phyloP scores from a whole-genome alignment of 2,888 invertebrate species.

The Parochlus steinenii region DNA sequence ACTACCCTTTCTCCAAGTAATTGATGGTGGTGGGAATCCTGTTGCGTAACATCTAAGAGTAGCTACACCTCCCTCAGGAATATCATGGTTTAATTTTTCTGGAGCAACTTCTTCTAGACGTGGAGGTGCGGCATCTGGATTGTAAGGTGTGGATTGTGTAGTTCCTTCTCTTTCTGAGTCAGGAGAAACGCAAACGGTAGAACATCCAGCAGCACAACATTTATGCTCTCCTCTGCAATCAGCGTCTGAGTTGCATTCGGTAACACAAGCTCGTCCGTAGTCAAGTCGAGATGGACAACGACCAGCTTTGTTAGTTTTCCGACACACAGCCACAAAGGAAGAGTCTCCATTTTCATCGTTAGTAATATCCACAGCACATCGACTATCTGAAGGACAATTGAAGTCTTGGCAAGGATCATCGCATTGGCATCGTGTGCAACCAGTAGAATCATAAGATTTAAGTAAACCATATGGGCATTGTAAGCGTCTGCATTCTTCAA shows the following conservation, averaged over 20 bases:
- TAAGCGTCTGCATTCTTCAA: constrained; percentile 42
- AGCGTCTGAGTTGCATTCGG: constrained; percentile 62
- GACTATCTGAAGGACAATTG: constrained; percentile 42
- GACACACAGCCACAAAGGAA: constrained; percentile 25
- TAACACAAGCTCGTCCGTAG: constrained; percentile 40
- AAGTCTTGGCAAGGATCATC: constrained; percentile 52
- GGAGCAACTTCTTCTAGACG: constrained; percentile 34
- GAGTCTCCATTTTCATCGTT: constrained; percentile 17
- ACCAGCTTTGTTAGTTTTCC: constrained; percentile 43
- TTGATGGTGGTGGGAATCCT: constrained; percentile 59
- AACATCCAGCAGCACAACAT: constrained; percentile 70
- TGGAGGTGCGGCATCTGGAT: constrained; percentile 23
- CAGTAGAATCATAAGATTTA: constrained; percentile 38
- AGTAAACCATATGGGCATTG: constrained; percentile 58
- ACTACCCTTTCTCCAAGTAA: constrained; percentile 60
- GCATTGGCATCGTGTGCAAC: constrained; percentile 58
- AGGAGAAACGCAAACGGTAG: constrained; percentile 48
- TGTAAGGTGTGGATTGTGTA: constrained; percentile 28
- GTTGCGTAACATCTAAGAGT: constrained; percentile 57
- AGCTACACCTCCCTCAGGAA: constrained; percentile 55
- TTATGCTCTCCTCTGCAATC: constrained; percentile 64
- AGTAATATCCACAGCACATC: constrained; percentile 47
- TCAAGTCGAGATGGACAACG: constrained; percentile 40
- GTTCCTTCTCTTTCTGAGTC: constrained; percentile 25
- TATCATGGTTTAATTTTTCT: constrained; percentile 42